phyloP scores from a whole-genome alignment of 35 echinoderm and acorn worm genomes.

The Lytechinus variegatus region DNA sequence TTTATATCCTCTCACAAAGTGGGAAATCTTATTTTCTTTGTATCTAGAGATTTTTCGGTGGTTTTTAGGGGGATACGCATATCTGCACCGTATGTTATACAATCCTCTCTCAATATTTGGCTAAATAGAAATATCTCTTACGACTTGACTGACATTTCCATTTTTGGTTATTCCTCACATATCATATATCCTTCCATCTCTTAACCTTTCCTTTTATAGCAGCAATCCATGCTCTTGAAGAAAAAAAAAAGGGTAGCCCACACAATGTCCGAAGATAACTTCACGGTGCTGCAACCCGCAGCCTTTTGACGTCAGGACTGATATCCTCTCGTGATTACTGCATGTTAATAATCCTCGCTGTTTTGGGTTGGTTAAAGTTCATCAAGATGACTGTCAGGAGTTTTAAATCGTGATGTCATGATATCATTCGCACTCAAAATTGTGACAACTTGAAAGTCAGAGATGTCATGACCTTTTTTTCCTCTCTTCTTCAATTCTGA shows the following conservation, averaged over 20 bases:
- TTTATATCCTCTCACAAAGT: background rate
- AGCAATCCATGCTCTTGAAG: background rate
- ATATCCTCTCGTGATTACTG: background rate
- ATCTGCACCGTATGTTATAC: background rate
- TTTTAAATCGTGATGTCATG: background rate
- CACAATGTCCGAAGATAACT: background rate
- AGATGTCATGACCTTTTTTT: too few relatives aligned
- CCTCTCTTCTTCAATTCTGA: too few relatives aligned
- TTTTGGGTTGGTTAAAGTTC: background rate
- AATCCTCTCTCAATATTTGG: background rate
- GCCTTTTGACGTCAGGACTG: background rate
- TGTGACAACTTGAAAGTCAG: too few relatives aligned
- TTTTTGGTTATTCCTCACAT: background rate
- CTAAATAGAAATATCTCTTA: background rate
- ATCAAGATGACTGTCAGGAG: background rate
- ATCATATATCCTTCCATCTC: slow-evolving; percentile 5
- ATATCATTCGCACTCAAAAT: too few relatives aligned
- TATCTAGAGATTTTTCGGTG: background rate
- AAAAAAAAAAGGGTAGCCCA: background rate
- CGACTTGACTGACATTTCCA: background rate
- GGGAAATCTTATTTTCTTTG: background rate
- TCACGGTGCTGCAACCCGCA: background rate
- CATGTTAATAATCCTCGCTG: background rate
- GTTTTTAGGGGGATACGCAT: background rate
- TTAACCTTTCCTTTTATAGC: background rate